A percentile compares a stretch with the other conserved stretches of the same genome.
Evolutionary conservation across 30 jellyfish, hydroid and myxozoan species (phyloP).

Genomic region (Aurelia sp.): DNA sequence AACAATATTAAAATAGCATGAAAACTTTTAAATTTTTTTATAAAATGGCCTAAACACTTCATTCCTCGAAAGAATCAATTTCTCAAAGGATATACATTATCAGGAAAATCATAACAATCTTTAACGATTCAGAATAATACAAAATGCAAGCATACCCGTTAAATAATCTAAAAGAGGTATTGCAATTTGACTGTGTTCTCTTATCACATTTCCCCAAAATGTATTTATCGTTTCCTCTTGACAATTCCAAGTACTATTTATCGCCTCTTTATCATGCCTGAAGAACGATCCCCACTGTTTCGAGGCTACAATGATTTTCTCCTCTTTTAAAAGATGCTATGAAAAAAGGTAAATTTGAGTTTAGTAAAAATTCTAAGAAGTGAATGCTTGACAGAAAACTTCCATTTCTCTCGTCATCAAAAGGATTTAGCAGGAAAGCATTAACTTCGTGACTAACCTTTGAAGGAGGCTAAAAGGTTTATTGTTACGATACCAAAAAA

Average conservation of each 20-base stretch:
- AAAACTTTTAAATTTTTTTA: too few species aligned
- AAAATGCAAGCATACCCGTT: conserved; percentile 49
- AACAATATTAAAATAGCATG: too few species aligned
- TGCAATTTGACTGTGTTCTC: conserved; percentile 72
- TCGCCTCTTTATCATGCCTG: conserved; percentile 45
- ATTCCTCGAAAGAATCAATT: too few species aligned
- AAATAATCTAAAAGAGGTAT: conserved; percentile 82
- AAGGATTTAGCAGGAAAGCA: too few species aligned
- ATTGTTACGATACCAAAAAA: too few species aligned
- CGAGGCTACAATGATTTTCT: conserved; percentile 80
- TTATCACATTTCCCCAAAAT: conserved; percentile 81
- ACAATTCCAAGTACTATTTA: conserved; percentile 16
- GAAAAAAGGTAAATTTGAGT: background rate
- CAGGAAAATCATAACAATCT: too few species aligned
- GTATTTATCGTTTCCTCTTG: conserved; percentile 54
- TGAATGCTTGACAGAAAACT: background rate
- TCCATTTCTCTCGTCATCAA: too few species aligned
- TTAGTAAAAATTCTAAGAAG: background rate
- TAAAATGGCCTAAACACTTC: too few species aligned
- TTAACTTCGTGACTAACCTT: too few species aligned
- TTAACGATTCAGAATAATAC: too few species aligned
- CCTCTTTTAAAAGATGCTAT: conserved; percentile 66
- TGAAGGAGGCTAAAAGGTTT: too few species aligned
- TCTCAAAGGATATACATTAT: too few species aligned
- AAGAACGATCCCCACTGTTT: conserved; percentile 92